Evolutionary conservation across 2,888 invertebrate species (phyloP), one percentile per base, ranked within the genome.

Genomic region (Mythimna impura): DNA sequence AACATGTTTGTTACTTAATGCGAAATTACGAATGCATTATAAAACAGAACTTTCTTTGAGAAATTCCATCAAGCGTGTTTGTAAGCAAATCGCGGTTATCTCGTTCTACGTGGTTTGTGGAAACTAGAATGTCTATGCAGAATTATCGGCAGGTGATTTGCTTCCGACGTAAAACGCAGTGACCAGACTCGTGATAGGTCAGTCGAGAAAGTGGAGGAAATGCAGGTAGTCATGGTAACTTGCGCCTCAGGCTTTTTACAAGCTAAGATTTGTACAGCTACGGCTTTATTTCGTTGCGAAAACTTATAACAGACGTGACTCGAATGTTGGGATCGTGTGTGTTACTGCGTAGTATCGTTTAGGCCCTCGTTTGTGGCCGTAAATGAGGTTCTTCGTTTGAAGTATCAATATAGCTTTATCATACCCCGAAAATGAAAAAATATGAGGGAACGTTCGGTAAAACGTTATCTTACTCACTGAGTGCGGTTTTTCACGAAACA

Each of bases 101-200:
- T 67, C 30, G 22, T n/a, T 78, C 14, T 40, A 66, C 60, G 61
- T 58, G 57, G 54, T 57, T 63, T n/a, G 63, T 52, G 43, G 66
- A 67, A 65, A 70, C 57, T 72, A 66, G 61, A 82, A 79, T 76
- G 80, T 81, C 78, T 80, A 78, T 83, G 81, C 89, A 83, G 84
- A 77, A 71, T 74, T 77, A 81, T 72, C 58, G 54, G 67, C 72
- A 79, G 74, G 80, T 84, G 85, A 89, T 89, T 89, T 83, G 86
- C 73, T 71, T 71, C 79, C 80, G 84, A 78, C 82, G 78, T 86
- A 83, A 73, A 78, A 81, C 80, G 69, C 82, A 86, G 86, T 90
- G 90, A 87, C 89, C 89, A 86, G 64, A 73, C 85, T 92, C 93
- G 93, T 93, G 92, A 93, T 92, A 92, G 93, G 93, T 94, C 92